A percentile compares a stretch with the other conserved stretches of the same genome.
Evolutionary conservation across 2,113 vertebrate genomes (phyloP).

Genomic region (Ciconia maguari): DNA sequence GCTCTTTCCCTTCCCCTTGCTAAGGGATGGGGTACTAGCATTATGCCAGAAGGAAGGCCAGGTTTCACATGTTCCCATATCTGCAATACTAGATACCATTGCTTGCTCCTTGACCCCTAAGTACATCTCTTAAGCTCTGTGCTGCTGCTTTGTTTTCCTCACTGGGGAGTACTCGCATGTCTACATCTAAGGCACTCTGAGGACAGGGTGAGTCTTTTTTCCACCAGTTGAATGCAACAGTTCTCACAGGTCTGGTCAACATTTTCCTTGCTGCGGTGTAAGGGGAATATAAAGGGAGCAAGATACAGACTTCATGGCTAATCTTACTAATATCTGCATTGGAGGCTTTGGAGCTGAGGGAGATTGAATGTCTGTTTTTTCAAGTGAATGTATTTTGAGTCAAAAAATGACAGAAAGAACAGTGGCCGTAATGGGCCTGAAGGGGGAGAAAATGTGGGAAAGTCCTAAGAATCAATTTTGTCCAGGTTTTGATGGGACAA

Average conservation of each 20-base stretch:
- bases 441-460: neutral
- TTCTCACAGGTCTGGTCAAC: neutral
- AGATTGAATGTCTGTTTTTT: slow-evolving; percentile 20
- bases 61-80: neutral
- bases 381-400: slow-evolving; percentile 62
- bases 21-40: neutral
- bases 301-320: slow-evolving; percentile 12
- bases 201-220: neutral
- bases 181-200: neutral
- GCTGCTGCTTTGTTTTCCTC: neutral
- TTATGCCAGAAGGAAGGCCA: neutral
- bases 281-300: neutral
- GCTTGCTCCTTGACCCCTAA: neutral
- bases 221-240: neutral
- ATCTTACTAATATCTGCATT: neutral
- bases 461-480: slow-evolving; percentile 4
- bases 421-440: neutral
- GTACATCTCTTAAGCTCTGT: neutral
- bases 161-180: neutral
- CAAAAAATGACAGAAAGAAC: neutral
- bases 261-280: neutral
- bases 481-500: slow-evolving; percentile 35
- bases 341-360: neutral
- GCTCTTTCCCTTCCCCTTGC: neutral
- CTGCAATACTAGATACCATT: neutral